Base-by-base conservation (phyloP, 2,113 vertebrate genomes). In the Elgaria multicarinata region DNA sequence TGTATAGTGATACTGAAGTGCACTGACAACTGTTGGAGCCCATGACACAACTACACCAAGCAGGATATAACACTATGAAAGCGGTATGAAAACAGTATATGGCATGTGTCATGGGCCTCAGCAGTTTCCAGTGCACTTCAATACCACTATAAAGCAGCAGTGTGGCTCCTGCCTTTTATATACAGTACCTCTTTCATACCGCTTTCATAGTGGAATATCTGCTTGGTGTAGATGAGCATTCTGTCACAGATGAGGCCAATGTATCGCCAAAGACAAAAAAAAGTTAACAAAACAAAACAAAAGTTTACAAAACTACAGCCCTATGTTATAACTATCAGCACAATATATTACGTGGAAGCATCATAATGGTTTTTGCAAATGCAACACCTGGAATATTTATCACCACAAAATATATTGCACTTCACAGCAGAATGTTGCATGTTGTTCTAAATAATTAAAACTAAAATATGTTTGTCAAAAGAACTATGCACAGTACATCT, bases 361-460 rank as follows among this genome's bases (percentile, higher is more conserved):
- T 33, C 53, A 22, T 33, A 58, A 6, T 42, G 22, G 8, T 42
- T 75, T 46, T 66, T 46, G 75, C 39, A 46, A 86, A 77, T 62
- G 31, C 8, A 66, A 66, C 39, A 64, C 33, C 24, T n/a, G 18
- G 22, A 46, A 67, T 78, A 87, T 87, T 50, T 36, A 77, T 22
- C 16, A 87, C 71, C 83, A 12, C 0, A 86, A 90, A 82, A 78
- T 42, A 85, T 0, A 66, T 1, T 87, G 6, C 7, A 91, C 14
- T 5, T 76, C 50, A 39, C 36, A 90, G 26, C 36, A 86, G 14
- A 1, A 14, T 83, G 14, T 50, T 36, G 72, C 14, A n/a, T 91
- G 72, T 71, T 89, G 87, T 1, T 16, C 55, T 79, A 24, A 79
- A 72, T 64, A 86, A 46, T 58, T 90, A 62, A 79, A 89, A 36